Evolutionary conservation across 2,113 vertebrate genomes (phyloP).

Genomic region (Polyodon spathula): DNA sequence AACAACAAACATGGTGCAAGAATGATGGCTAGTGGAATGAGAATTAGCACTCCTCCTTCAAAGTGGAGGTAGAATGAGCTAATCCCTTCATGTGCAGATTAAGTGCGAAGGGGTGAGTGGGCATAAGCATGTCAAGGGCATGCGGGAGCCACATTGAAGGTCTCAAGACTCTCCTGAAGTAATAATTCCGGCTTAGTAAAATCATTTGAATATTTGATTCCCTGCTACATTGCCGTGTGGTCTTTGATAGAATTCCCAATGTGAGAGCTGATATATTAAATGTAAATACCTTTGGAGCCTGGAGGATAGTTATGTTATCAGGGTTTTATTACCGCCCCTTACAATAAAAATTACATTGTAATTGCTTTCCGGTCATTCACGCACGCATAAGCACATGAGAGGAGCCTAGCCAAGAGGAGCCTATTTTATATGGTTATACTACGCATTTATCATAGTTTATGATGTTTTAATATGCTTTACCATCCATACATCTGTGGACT

Average conservation of each 20-base stretch:
- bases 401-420: too few species aligned
- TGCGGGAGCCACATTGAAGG: neutral
- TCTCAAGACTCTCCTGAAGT: neutral
- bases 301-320: conserved; percentile 63
- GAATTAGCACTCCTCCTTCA: too few species aligned
- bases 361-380: conserved; percentile 68
- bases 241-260: conserved; percentile 60
- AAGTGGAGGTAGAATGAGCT: neutral
- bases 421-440: too few species aligned
- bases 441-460: too few species aligned
- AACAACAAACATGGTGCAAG: too few species aligned
- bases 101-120: neutral
- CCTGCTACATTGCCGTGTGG: conserved; percentile 50
- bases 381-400: conserved; percentile 51
- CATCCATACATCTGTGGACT: too few species aligned
- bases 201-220: conserved; percentile 54
- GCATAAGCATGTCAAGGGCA: neutral
- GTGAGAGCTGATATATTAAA: conserved; percentile 58
- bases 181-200: conserved; percentile 20
- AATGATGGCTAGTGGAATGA: too few species aligned
- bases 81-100: neutral
- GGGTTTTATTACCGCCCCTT: conserved; percentile 57
- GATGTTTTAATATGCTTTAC: too few species aligned
- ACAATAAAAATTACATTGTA: conserved; percentile 66
- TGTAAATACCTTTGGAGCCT: conserved; percentile 65